Conservation (phyloP, 23 tunicate genomes). For the Clavelina lepadiformis region DNA sequence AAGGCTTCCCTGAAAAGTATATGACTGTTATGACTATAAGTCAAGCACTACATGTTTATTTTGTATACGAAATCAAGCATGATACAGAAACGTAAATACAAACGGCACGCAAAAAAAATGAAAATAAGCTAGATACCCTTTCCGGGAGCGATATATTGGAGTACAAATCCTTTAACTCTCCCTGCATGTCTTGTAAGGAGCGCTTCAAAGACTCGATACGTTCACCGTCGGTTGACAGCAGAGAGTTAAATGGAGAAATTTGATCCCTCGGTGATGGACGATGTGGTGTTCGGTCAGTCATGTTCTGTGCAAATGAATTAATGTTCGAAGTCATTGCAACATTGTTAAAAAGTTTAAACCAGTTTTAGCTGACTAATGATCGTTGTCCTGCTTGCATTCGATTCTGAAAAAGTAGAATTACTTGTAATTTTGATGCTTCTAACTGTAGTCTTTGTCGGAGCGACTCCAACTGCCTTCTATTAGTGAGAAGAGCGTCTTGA, state of each 20-base stretch:
- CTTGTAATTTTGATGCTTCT: constrained; percentile 83
- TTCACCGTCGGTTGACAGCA: constrained; percentile 76
- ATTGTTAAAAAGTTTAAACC: background rate
- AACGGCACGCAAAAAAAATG: too few relatives aligned
- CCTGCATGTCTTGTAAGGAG: constrained; percentile 70
- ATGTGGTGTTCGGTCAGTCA: constrained; percentile 20
- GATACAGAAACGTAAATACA: too few relatives aligned
- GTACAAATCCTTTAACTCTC: constrained; percentile 72
- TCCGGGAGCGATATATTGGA: constrained; percentile 50
- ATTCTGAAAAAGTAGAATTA: constrained; percentile 2
- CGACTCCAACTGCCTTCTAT: constrained; percentile 72
- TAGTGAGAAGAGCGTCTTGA: constrained; percentile 32
- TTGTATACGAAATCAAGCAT: too few relatives aligned
- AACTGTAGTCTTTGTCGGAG: constrained; percentile 67
- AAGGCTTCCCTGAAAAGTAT: too few relatives aligned
- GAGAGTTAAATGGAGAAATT: constrained; percentile 29
- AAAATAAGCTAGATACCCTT: constrained; percentile 56
- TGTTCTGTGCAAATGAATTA: constrained; percentile 5
- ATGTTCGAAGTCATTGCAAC: background rate
- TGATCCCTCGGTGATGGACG: constrained; percentile 31
- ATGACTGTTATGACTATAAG: too few relatives aligned
- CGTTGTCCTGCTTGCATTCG: background rate
- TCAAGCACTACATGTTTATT: too few relatives aligned
- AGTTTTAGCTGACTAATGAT: too few relatives aligned
- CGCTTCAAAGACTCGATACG: constrained; percentile 71